A percentile compares a stretch with the other conserved stretches of the same genome.
phyloP scores from a whole-genome alignment of 1,140 invertebrate species.

The Brachionus plicatilis region DNA sequence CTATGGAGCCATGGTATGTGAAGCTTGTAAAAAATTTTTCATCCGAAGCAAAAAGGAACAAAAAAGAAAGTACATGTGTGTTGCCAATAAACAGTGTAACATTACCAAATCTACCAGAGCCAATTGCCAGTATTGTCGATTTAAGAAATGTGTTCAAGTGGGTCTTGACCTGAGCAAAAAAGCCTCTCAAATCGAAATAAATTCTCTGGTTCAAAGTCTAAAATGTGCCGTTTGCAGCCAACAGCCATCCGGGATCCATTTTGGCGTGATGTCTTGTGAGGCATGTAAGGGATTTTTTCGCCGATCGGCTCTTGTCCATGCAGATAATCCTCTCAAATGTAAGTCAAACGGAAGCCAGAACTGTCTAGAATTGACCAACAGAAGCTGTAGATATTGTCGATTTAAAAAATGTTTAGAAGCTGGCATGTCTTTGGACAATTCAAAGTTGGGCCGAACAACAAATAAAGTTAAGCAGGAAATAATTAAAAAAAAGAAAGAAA shows the following conservation, averaged over 20 bases:
- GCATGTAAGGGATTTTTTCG: slow-evolving; percentile 51
- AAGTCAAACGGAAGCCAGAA: slow-evolving; percentile 47
- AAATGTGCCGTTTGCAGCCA: slow-evolving; percentile 54
- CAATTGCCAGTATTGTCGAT: slow-evolving; percentile 91
- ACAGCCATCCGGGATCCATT: slow-evolving; percentile 53
- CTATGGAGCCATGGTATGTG: background rate
- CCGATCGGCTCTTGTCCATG: slow-evolving; percentile 49
- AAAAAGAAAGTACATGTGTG: slow-evolving; percentile 50
- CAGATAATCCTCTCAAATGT: slow-evolving; percentile 50
- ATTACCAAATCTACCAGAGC: slow-evolving; percentile 53
- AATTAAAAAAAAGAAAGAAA: background rate
- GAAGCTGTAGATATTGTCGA: slow-evolving; percentile 89
- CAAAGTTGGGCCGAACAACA: background rate
- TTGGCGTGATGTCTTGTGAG: slow-evolving; percentile 55
- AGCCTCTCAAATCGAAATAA: slow-evolving; percentile 40
- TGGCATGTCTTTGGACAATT: slow-evolving; percentile 96
- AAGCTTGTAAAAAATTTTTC: slow-evolving; percentile 52
- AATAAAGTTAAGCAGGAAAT: slow-evolving; percentile 35
- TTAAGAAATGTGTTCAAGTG: slow-evolving; percentile 95
- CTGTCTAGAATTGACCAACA: slow-evolving; percentile 50
- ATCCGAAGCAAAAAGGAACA: slow-evolving; percentile 50
- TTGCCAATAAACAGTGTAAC: slow-evolving; percentile 48
- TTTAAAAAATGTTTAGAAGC: slow-evolving; percentile 98
- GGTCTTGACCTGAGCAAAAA: slow-evolving; percentile 95
- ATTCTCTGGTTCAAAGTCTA: background rate